Percentiles rank a stretch among this genome's conserved stretches.
Evolutionary conservation across 2,888 invertebrate genomes (phyloP).

Genomic region (Lutraria lutraria): DNA sequence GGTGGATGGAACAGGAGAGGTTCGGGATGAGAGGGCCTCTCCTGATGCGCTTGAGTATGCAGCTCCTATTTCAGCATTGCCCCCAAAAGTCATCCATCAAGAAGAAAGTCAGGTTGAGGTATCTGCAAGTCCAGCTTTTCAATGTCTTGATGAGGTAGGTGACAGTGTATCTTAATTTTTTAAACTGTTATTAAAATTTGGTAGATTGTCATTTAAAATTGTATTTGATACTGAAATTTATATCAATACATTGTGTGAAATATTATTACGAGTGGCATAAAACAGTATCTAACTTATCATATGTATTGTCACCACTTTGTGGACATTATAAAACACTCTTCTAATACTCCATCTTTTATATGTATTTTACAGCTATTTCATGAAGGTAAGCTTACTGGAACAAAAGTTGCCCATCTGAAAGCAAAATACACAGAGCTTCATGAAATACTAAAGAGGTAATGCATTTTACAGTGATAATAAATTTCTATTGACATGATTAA

Average conservation of each 20-base stretch:
- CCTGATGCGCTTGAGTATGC: constrained; percentile 76
- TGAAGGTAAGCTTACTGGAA: constrained; percentile 86
- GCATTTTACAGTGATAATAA: neutral
- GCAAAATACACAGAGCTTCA: constrained; percentile 86
- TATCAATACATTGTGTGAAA: no score
- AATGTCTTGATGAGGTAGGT: constrained; percentile 86
- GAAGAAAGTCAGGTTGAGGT: constrained; percentile 86
- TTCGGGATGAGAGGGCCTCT: constrained; percentile 62
- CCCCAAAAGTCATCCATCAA: constrained; percentile 84
- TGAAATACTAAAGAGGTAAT: constrained; percentile 85
- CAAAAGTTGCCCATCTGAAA: constrained; percentile 86
- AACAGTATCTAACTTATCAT: no score
- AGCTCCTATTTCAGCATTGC: constrained; percentile 84
- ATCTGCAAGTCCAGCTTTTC: constrained; percentile 86
- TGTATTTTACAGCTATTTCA: constrained; percentile 83
- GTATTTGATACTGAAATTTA: neutral
- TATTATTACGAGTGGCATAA: no score
- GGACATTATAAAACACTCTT: no score
- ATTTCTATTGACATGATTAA: no score
- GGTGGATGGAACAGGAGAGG: constrained; percentile 53
- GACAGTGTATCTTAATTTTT: neutral
- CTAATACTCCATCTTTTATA: neutral
- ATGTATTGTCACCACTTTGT: no score
- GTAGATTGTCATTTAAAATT: neutral
- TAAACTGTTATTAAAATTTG: neutral